Base-by-base conservation (phyloP, 1,140 invertebrate genomes). In the Charaxes varanes region DNA sequence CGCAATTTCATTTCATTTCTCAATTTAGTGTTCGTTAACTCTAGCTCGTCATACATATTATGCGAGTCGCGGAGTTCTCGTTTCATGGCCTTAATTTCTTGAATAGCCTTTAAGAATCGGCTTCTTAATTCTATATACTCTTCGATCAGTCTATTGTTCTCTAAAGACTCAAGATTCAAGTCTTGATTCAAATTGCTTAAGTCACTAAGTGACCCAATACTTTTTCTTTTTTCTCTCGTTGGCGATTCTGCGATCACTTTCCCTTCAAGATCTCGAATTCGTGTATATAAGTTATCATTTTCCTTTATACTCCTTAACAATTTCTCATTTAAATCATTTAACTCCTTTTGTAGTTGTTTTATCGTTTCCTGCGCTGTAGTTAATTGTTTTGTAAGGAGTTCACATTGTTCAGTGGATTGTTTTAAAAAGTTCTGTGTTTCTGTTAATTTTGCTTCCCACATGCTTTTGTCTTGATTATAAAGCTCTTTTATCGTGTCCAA, bases 81-180 rank as follows among this genome's bases (percentile, higher is more conserved):
- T 49, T 94, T 93, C 87, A 96, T 90, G 2, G 90, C 89, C 48
- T 91, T 86, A 8, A 95, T 95, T 83, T 95, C 93, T 40, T 90
- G 86, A 0, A 94, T 89, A 0, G 93, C 93, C 68, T 92, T 94
- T 63, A 94, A 91, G 63, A 95, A 94, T 31, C 93, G 87, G 17
- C 86, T 84, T 26, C 90, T 86, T 34, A 95, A 69, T 50, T 94
- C 92, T 6, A 90, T 86, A 60, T 92, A 94, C 63, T 94, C 92
- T 67, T 94, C 92, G 43, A 92, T 90, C 7, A 94, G 76, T 48
- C 89, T 91, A 49, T 93, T 92, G 53, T 92, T 91, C 58, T 92
- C 91, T 42, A 94, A 78, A 8, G 87, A 84, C 53, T 91, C 90
- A 10, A 94, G 77, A 79, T 94, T 90, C 19, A 92, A 74, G 52